Percentiles rank a stretch among this genome's conserved stretches.
phyloP scores from a whole-genome alignment of 1,140 invertebrate species.

The Saccostrea cuccullata region DNA sequence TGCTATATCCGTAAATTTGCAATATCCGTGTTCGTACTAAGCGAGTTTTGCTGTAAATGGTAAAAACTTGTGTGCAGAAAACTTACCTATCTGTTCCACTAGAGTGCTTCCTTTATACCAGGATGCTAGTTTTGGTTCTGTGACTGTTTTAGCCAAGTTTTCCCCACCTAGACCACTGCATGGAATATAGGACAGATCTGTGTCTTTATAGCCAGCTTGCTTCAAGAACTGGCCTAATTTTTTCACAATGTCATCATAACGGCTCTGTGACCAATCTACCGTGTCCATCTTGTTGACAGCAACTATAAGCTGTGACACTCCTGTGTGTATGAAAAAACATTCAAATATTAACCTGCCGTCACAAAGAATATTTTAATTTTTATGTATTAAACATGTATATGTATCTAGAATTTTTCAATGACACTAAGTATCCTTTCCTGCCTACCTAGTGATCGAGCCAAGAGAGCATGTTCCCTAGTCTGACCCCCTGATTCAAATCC shows the following conservation, averaged over 20 bases:
- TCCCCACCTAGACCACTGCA: conserved; percentile 97
- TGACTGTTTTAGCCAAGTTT: conserved; percentile 88
- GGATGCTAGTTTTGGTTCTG: conserved; percentile 83
- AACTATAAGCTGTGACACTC: conserved; percentile 88
- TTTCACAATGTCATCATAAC: conserved; percentile 91
- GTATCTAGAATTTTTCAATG: no score
- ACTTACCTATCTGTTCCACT: conserved; percentile 88
- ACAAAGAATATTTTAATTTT: no score
- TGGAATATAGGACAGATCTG: conserved; percentile 93
- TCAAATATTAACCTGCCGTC: no score
- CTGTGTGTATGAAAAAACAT: conserved; percentile 72
- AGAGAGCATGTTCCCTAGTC: conserved; percentile 96
- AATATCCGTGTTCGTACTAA: no score
- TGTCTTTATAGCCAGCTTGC: conserved; percentile 95
- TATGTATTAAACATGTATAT: no score
- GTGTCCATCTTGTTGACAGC: conserved; percentile 82
- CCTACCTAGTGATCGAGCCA: conserved; percentile 92
- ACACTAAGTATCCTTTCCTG: background rate
- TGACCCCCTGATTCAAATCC: conserved; percentile 98
- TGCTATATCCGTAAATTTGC: no score
- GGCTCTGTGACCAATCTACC: conserved; percentile 82
- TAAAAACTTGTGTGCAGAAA: conserved; percentile 26
- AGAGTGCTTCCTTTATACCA: conserved; percentile 94
- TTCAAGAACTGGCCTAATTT: conserved; percentile 94
- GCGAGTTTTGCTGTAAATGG: conserved; percentile 26